Percentiles rank a stretch among this genome's conserved stretches.
Conservation (phyloP, 2,797 vertebrate genomes). For the Moxostoma hubbsi region DNA sequence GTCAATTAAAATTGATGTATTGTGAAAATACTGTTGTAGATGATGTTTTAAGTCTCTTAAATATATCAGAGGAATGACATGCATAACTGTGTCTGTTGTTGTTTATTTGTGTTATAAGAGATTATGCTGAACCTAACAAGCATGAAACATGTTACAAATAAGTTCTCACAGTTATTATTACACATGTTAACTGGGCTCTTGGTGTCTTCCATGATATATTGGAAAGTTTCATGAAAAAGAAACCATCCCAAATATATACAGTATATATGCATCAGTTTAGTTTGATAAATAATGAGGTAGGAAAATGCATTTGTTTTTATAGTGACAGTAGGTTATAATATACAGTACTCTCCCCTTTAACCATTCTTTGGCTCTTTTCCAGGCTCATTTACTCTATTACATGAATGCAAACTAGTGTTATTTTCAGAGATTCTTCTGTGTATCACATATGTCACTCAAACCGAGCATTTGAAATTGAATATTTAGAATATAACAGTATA, state of each 20-base stretch:
- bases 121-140: background rate
- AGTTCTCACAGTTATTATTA: background rate
- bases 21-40: constrained; percentile 65
- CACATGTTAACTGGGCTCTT: background rate
- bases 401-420: background rate
- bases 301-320: too few species aligned
- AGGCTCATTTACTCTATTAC: background rate
- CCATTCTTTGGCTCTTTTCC: too few species aligned
- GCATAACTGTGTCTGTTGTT: constrained; percentile 34
- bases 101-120: background rate
- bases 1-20: constrained; percentile 88
- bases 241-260: too few species aligned
- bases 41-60: constrained; percentile 55
- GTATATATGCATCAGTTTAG: background rate
- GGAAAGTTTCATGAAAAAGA: background rate
- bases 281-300: too few species aligned
- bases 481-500: background rate
- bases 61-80: constrained; percentile 57
- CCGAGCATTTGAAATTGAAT: background rate
- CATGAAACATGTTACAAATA: too few species aligned
- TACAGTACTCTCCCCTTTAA: too few species aligned
- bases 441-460: background rate
- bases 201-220: background rate
- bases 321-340: too few species aligned
- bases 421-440: background rate